phyloP scores from a whole-genome alignment of 1,140 invertebrate species.

The Dinoponera quadriceps region DNA sequence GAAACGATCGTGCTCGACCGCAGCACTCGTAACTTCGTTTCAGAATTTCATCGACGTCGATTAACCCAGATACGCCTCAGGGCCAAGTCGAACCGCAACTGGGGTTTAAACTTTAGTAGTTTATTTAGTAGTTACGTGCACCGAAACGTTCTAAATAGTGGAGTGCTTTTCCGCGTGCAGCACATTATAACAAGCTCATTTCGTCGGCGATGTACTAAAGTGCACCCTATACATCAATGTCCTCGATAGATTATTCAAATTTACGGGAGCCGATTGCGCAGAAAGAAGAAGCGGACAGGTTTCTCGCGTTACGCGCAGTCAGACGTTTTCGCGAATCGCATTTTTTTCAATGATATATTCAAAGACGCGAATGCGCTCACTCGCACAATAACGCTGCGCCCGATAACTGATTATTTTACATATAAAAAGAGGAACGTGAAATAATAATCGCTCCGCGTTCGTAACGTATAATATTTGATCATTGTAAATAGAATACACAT shows the following conservation, averaged over 20 bases:
- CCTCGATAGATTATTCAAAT: slow-evolving; percentile 44
- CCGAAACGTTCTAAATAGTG: slow-evolving; percentile 59
- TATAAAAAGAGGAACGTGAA: not conserved
- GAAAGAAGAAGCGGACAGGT: not conserved
- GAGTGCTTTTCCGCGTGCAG: slow-evolving; percentile 44
- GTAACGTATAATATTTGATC: slow-evolving; percentile 43
- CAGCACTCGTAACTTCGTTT: slow-evolving; percentile 67
- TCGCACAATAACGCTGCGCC: not conserved
- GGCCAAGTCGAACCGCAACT: slow-evolving; percentile 60
- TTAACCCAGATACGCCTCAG: slow-evolving; percentile 69
- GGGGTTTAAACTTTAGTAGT: slow-evolving; percentile 71
- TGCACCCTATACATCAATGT: slow-evolving; percentile 19
- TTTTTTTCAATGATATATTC: not conserved
- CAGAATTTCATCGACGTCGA: slow-evolving; percentile 72
- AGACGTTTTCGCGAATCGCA: not conserved
- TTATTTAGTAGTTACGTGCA: slow-evolving; percentile 68
- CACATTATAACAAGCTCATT: slow-evolving; percentile 60
- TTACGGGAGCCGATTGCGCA: not conserved
- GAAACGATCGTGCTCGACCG: slow-evolving; percentile 61
- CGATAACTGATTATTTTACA: slow-evolving; percentile 30
- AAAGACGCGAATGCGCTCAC: not conserved
- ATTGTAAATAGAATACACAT: slow-evolving; percentile 40
- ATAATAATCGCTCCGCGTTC: slow-evolving; percentile 10
- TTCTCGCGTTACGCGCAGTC: not conserved
- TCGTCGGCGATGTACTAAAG: slow-evolving; percentile 24